Evolutionary conservation across 2,888 invertebrate genomes (phyloP), one percentile per base, ranked within the genome.

Genomic region (Nesidiocoris tenuis): DNA sequence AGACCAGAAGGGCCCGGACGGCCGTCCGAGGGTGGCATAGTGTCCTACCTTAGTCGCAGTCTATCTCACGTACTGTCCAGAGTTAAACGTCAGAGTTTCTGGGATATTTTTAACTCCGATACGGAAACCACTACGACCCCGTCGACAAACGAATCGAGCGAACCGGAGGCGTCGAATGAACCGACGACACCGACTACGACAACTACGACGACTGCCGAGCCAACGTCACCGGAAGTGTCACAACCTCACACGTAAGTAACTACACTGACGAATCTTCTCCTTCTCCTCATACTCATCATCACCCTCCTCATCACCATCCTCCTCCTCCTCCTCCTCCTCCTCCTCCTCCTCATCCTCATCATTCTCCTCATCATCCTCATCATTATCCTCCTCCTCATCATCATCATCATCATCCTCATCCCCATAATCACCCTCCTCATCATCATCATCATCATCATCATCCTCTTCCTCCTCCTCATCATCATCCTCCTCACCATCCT

Each of bases 1-100:
- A 39, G 72, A 63, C 72, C 72, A 3, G 72, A 72, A 63, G 72
- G 63, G 0, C 72, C 72, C 0, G 72, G 72, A 72, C 61, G 72
- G 63, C 72, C 72, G 54, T 17, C 22, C 1, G 72, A 64, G 1
- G 2, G 1, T 17, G 23, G 55, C 16, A 16, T 21, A 1, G 63
- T 16, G 2, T 72, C 56, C 0, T 23, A 21, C 16, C 5, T 72
- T 9, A 7, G 5, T 39, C 39, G 12, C 39, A 12, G 39, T 39
- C 12, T 39, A 7, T 39, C 39, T 7, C 39, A 12, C 12, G 16
- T 18, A 63, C 23, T 39, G n/a, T 19, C 54, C 39, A 23, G 19
- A 72, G 72, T 25, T 54, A 56, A 63, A 63, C 23, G 0, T 39
- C 23, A 56, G 18, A n/a, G n/a, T n/a, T n/a, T n/a, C n/a, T 39